A percentile compares a stretch with the other conserved stretches of the same genome.
phyloP scores from a whole-genome alignment of 2,888 invertebrate genomes.

The Beris morrisii region DNA sequence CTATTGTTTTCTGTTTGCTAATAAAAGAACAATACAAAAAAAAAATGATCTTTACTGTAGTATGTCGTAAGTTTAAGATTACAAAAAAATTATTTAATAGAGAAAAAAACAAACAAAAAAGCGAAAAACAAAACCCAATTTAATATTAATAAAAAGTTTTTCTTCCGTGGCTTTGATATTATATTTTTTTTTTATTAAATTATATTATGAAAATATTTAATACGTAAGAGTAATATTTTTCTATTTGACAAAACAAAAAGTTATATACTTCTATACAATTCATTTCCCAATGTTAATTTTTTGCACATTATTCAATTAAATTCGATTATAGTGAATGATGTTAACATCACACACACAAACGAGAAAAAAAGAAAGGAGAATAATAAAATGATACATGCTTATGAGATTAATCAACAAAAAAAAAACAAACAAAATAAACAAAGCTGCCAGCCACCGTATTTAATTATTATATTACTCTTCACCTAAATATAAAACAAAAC shows the following conservation, averaged over 20 bases:
- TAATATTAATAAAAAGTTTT: conserved; percentile 13
- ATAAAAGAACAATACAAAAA: conserved; percentile 6
- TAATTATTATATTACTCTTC: conserved; percentile 23
- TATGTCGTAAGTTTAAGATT: conserved; percentile 15
- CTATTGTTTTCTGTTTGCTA: neutral
- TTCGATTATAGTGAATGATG: neutral
- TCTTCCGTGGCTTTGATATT: conserved; percentile 31
- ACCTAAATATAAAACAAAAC: conserved; percentile 11
- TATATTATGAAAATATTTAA: conserved; percentile 5
- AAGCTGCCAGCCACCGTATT: conserved; percentile 31
- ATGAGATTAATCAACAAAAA: conserved; percentile 3
- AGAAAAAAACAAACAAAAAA: conserved; percentile 11
- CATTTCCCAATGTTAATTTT: neutral
- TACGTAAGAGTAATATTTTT: conserved; percentile 31
- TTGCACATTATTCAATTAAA: neutral
- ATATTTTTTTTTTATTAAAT: conserved; percentile 11
- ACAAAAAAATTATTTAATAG: conserved; percentile 4
- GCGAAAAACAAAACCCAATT: neutral
- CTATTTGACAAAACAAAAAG: neutral
- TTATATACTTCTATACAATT: neutral
- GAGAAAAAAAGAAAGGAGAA: conserved; percentile 2
- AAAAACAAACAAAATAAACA: conserved; percentile 21
- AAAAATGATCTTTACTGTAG: conserved; percentile 23
- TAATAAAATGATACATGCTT: conserved; percentile 3
- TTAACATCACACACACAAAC: conserved; percentile 11